Percentiles rank a stretch among this genome's conserved stretches.
Conservation (phyloP, 2,797 vertebrate genomes). For the Choloepus didactylus region DNA sequence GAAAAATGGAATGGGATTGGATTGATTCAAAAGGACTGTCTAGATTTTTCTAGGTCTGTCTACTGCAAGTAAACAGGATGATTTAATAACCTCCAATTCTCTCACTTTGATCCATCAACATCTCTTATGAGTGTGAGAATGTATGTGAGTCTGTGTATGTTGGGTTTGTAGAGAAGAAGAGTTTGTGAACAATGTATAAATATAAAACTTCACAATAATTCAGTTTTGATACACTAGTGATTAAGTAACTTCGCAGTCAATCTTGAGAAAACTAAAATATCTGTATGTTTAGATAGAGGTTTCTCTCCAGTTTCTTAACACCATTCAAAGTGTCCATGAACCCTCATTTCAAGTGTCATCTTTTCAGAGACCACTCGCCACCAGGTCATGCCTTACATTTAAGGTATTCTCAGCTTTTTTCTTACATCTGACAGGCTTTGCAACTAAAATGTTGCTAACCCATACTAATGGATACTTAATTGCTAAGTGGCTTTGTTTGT, state of each 20-base stretch:
- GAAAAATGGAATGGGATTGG: background rate
- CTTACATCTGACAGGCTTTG: constrained; percentile 84
- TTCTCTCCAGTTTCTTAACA: constrained; percentile 47
- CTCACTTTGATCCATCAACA: background rate
- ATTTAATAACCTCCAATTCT: constrained; percentile 6
- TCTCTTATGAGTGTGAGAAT: background rate
- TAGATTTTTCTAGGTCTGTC: background rate
- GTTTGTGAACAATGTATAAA: constrained; percentile 15
- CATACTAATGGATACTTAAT: constrained; percentile 83
- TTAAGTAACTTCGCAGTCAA: constrained; percentile 49
- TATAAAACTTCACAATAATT: constrained; percentile 8
- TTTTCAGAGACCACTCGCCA: constrained; percentile 80
- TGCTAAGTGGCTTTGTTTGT: constrained; percentile 82
- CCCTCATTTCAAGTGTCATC: constrained; percentile 65
- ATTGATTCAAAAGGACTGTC: background rate
- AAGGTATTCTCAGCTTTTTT: constrained; percentile 83
- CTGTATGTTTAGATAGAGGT: background rate
- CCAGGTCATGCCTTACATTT: constrained; percentile 78
- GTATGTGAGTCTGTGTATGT: background rate
- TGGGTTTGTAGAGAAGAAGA: background rate
- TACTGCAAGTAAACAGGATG: background rate
- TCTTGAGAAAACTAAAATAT: constrained; percentile 50
- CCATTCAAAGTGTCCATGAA: constrained; percentile 57
- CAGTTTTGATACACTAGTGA: constrained; percentile 30
- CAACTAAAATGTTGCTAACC: constrained; percentile 85